Conservation (phyloP, 2,113 vertebrate genomes). For the Myotis davidii region DNA sequence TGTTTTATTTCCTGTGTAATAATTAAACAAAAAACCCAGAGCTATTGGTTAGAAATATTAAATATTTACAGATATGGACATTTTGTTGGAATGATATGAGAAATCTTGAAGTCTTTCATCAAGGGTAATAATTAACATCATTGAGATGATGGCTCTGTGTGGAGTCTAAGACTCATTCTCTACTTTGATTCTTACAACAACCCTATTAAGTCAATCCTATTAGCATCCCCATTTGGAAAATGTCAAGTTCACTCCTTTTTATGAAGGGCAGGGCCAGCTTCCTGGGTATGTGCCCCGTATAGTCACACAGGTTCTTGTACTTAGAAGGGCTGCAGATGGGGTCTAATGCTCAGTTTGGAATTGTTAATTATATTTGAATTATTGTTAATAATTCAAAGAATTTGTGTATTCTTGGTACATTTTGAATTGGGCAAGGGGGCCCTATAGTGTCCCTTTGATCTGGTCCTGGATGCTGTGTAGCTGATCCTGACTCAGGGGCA, state of each 20-base stretch:
- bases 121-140: neutral
- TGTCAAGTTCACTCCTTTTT: neutral
- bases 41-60: neutral
- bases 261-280: neutral
- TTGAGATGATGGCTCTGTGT: neutral
- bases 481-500: neutral
- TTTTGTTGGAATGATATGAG: neutral
- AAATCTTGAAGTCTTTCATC: neutral
- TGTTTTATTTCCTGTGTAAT: neutral
- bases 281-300: neutral
- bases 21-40: neutral
- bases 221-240: neutral
- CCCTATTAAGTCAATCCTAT: neutral
- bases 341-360: neutral
- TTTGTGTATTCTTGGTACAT: neutral
- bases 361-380: conserved; percentile 2
- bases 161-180: neutral
- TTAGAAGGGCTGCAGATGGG: neutral
- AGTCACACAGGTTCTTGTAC: accelerated
- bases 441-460: neutral
- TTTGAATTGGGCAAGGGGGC: neutral
- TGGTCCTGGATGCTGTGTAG: neutral
- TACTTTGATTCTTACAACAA: neutral
- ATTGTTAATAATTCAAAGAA: neutral
- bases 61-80: neutral